Evolutionary conservation across 2,113 vertebrate genomes (phyloP).

Genomic region (Eretmochelys imbricata): DNA sequence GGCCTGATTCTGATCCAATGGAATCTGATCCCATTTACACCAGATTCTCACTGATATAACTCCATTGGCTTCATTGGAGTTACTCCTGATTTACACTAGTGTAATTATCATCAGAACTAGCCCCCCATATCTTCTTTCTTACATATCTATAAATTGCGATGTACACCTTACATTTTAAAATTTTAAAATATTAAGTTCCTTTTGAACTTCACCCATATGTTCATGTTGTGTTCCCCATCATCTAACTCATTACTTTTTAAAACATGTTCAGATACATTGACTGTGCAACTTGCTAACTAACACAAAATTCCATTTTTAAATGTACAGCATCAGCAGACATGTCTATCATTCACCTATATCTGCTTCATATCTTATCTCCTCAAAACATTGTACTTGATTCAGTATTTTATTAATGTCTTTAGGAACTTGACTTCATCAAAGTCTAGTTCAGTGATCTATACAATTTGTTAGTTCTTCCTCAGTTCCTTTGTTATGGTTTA

Average conservation of each 20-base stretch:
- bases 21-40: not conserved
- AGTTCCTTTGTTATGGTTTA: not conserved
- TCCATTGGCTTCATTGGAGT: not conserved
- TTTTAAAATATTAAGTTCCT: not conserved
- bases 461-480: not conserved
- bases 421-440: not conserved
- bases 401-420: not conserved
- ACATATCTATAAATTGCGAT: not conserved
- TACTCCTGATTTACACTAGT: not conserved
- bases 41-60: not conserved
- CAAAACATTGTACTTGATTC: not conserved
- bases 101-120: not conserved
- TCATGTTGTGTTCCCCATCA: not conserved
- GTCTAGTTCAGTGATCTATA: not conserved
- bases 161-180: not conserved
- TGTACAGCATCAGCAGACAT: rapidly evolving
- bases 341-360: rapidly evolving
- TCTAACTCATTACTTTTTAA: not conserved
- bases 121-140: not conserved
- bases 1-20: not conserved
- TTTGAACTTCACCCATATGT: rapidly evolving
- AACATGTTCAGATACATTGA: rapidly evolving
- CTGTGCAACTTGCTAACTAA: not conserved
- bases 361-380: not conserved
- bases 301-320: not conserved